Base-by-base conservation (phyloP, 2,797 vertebrate species). In the Parauchenoglanis punctatus region DNA sequence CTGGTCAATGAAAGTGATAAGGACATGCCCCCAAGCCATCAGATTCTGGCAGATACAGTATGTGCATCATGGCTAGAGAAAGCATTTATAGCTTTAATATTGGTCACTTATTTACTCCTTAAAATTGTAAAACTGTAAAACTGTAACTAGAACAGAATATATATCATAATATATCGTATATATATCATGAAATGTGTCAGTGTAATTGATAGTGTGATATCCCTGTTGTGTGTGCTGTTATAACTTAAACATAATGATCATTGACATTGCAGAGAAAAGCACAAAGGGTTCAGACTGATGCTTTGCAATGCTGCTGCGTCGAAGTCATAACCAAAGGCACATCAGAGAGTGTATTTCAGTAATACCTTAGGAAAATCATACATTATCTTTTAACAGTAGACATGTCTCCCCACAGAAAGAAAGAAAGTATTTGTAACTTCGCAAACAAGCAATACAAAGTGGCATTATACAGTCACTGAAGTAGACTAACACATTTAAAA, bases 371-470 rank as follows among this genome's bases (percentile, higher is more conserved):
- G 56, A 23, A 59, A 40, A 23, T 11, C 11, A 5, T 23, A 25
- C 31, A 15, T 44, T n/a, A 63, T 63, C 6, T 46, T 46, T n/a
- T 46, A 46, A n/a, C 35, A 63, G 23, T 44, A 61, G 35, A 63
- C 25, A 61, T 58, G 52, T 80, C 31, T 81, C 23, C 12, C 12
- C 40, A 81, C 35, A 81, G 59, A 46, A 81, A 63, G 31, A 61
- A 80, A 80, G 20, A 81, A 81, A 63, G 35, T 6, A n/a, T 46
- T n/a, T 81, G 78, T n/a, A 81, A 61, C 56, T 46, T 81, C 23
- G n/a, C 2, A n/a, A 40, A 17, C 13, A 46, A 44, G 35, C 40
- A 59, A 40, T 46, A 81, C 23, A 81, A 63, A 63, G 4, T 77
- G 75, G 2, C 20, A 40, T 40, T 40, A 61, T 44, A 17, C 35